Evolutionary conservation across 2,888 invertebrate species (phyloP).

Genomic region (Tinea semifulvella): DNA sequence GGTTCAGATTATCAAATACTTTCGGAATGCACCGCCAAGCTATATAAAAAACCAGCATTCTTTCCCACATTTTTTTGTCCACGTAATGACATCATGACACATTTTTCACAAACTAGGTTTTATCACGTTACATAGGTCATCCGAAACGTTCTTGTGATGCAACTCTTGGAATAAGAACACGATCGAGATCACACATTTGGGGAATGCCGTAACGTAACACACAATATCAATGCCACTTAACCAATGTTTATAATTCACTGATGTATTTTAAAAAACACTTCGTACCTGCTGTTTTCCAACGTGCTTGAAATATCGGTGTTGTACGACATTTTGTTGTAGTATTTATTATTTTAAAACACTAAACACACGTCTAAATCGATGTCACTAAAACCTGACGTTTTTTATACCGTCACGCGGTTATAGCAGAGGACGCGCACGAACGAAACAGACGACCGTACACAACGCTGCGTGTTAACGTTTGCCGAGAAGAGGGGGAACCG

Average conservation of each 20-base stretch:
- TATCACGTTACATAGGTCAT: neutral
- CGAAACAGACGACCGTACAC: constrained; percentile 30
- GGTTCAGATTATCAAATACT: too few species aligned
- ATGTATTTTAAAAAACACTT: constrained; percentile 1
- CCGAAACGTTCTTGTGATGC: neutral
- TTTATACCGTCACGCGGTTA: constrained; percentile 28
- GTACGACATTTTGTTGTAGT: constrained; percentile 62
- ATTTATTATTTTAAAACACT: constrained; percentile 59
- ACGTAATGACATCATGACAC: constrained; percentile 5
- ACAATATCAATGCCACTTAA: constrained; percentile 2
- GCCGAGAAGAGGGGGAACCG: constrained; percentile 47
- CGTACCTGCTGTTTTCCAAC: constrained; percentile 65
- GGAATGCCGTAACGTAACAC: constrained; percentile 4
- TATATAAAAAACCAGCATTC: neutral
- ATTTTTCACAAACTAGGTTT: constrained; percentile 1
- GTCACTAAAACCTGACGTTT: constrained; percentile 48
- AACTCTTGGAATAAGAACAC: constrained; percentile 3
- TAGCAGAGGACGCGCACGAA: constrained; percentile 39
- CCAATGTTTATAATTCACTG: constrained; percentile 5
- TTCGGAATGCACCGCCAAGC: neutral
- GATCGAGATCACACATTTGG: constrained; percentile 2
- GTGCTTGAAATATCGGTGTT: constrained; percentile 58
- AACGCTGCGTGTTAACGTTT: constrained; percentile 48
- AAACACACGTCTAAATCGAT: constrained; percentile 46
- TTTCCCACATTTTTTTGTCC: neutral